Conservation (phyloP, 2,113 vertebrate genomes). For the Archilochus colubris region DNA sequence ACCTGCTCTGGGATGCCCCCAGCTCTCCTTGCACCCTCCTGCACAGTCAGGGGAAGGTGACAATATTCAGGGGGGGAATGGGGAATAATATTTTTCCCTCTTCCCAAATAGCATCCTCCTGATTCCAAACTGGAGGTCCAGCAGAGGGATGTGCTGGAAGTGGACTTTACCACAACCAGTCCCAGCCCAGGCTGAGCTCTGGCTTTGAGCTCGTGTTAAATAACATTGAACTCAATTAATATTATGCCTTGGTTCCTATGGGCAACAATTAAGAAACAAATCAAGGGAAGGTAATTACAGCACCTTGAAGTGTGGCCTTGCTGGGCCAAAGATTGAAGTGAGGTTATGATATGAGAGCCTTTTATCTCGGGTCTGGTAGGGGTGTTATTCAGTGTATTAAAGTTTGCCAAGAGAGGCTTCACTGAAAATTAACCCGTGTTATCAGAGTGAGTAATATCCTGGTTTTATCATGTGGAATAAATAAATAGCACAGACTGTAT, state of each 20-base stretch:
- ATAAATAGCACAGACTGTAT: constrained; percentile 42
- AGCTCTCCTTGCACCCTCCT: not conserved
- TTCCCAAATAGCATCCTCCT: not conserved
- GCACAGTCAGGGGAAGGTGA: not conserved
- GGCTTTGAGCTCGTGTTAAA: not conserved
- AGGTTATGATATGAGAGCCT: constrained; percentile 28
- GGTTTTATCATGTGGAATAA: constrained; percentile 67
- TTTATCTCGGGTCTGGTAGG: constrained; percentile 65
- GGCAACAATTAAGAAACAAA: constrained; percentile 47
- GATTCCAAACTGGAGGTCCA: not conserved
- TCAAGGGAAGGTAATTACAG: constrained; percentile 17
- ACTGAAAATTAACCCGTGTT: constrained; percentile 38
- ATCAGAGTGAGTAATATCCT: constrained; percentile 66
- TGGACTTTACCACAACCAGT: not conserved
- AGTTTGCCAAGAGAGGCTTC: constrained; percentile 66
- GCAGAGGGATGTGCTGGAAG: not conserved
- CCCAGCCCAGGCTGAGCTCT: rapidly evolving
- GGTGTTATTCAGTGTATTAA: constrained; percentile 9
- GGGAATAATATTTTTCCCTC: not conserved
- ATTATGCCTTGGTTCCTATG: constrained; percentile 58
- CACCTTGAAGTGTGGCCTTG: not conserved
- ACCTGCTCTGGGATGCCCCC: not conserved
- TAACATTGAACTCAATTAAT: constrained; percentile 44
- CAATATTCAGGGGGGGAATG: not conserved
- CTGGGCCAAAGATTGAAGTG: constrained; percentile 1